A percentile compares a stretch with the other conserved stretches of the same genome.
These are phyloP conservation scores for Penaeus indicus DNA, from an alignment of 1,140 invertebrate species.

Conservation along the genomic window DNA sequence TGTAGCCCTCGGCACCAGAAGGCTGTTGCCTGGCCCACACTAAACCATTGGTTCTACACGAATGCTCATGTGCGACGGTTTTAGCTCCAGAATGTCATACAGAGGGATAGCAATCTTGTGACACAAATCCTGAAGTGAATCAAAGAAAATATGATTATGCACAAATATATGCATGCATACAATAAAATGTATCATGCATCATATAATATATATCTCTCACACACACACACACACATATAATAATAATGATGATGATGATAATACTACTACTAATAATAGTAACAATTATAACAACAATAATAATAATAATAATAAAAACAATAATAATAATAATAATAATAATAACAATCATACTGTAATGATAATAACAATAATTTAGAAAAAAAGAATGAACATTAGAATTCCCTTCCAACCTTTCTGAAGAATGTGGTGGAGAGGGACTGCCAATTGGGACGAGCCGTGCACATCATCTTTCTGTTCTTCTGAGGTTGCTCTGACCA, in stretches of 20 bases:
- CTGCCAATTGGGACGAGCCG: constrained; percentile 78
- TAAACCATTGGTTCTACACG: constrained; percentile 74
- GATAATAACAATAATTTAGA: too few species aligned
- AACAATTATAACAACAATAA: too few species aligned
- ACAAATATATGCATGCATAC: not conserved
- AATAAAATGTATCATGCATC: not conserved
- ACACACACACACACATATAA: too few species aligned
- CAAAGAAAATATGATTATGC: not conserved
- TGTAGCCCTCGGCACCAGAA: constrained; percentile 74
- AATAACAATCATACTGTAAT: too few species aligned
- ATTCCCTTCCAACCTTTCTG: constrained; percentile 71
- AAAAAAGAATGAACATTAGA: too few species aligned
- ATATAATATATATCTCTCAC: not conserved
- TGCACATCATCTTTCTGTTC: constrained; percentile 76
- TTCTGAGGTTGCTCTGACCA: constrained; percentile 75
- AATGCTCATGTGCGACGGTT: constrained; percentile 72
- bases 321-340: too few species aligned
- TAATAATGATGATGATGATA: too few species aligned
- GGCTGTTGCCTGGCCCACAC: constrained; percentile 74
- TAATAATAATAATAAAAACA: too few species aligned
- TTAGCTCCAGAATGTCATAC: constrained; percentile 73
- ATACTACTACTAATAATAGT: too few species aligned
- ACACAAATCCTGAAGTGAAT: constrained; percentile 72
- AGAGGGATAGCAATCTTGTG: constrained; percentile 76
- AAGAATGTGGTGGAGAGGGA: constrained; percentile 79